phyloP scores from a whole-genome alignment of 1,140 invertebrate species.

The Polypedilum vanderplanki region DNA sequence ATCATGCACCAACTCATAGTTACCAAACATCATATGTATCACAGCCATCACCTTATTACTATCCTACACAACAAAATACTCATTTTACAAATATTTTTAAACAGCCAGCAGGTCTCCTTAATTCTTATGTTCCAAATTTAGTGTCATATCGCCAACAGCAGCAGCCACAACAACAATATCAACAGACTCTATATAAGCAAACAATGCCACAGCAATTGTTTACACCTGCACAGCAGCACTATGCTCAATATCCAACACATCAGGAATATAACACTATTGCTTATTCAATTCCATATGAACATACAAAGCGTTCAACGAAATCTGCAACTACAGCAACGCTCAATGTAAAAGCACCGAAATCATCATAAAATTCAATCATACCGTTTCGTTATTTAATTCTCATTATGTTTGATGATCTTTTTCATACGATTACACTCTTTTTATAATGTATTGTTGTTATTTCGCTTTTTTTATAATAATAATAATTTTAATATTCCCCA shows the following conservation, averaged over 20 bases:
- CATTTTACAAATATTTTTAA: background rate
- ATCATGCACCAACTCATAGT: slow-evolving; percentile 14
- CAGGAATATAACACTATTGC: slow-evolving; percentile 34
- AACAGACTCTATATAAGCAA: slow-evolving; percentile 33
- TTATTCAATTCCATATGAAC: slow-evolving; percentile 33
- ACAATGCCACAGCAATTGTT: slow-evolving; percentile 14
- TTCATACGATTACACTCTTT: background rate
- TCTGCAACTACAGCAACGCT: slow-evolving; percentile 33
- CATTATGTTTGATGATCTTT: slow-evolving; percentile 13
- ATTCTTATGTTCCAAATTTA: slow-evolving; percentile 43
- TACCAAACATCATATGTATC: background rate
- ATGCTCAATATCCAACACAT: background rate
- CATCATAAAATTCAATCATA: slow-evolving; percentile 23
- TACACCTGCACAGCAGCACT: background rate
- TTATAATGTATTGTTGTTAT: background rate
- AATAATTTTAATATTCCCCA: background rate
- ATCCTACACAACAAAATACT: background rate
- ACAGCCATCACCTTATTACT: background rate
- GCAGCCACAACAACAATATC: slow-evolving; percentile 24
- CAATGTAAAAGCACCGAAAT: slow-evolving; percentile 28
- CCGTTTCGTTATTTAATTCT: background rate
- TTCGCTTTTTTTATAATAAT: background rate
- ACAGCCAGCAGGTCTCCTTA: slow-evolving; percentile 28
- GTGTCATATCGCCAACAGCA: slow-evolving; percentile 31
- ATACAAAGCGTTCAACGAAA: slow-evolving; percentile 38